phyloP scores from a whole-genome alignment of 2,797 vertebrate genomes.

The Alca torda region DNA sequence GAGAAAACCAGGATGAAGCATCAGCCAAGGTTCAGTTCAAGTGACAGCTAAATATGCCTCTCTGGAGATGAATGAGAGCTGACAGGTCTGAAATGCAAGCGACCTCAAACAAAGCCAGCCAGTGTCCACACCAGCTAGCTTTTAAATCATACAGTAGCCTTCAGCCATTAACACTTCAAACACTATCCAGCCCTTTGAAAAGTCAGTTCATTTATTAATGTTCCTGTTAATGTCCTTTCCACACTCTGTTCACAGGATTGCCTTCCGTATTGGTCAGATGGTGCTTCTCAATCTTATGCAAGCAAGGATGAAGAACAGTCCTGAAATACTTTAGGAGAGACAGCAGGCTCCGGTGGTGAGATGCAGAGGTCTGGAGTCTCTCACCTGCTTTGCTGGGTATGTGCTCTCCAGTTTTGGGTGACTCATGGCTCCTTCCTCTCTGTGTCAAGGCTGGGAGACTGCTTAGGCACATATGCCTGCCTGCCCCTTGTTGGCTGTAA shows the following conservation, averaged over 20 bases:
- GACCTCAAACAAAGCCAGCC: constrained; percentile 21
- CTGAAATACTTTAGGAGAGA: background rate
- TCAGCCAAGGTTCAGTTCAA: constrained; percentile 57
- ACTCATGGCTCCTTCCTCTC: background rate
- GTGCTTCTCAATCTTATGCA: background rate
- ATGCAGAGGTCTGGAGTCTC: background rate
- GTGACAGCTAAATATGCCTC: constrained; percentile 26
- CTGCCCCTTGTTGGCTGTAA: background rate
- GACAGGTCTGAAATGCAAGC: background rate
- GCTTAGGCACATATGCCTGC: background rate
- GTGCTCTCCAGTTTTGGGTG: background rate
- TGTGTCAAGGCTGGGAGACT: background rate
- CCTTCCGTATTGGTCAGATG: background rate
- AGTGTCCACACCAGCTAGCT: constrained; percentile 26
- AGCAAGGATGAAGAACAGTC: background rate
- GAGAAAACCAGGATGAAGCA: constrained; percentile 50
- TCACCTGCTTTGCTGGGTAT: background rate
- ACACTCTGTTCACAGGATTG: background rate
- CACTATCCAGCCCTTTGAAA: background rate
- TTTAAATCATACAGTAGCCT: constrained; percentile 37
- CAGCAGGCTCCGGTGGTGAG: background rate
- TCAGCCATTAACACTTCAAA: constrained; percentile 52
- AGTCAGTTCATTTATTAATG: constrained; percentile 25
- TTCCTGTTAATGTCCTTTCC: background rate
- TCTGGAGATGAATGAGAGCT: constrained; percentile 30